These are phyloP conservation scores for Calyptommatus sinebrachiatus DNA, from an alignment of 2,113 vertebrate genomes.

Conservation along the genomic window DNA sequence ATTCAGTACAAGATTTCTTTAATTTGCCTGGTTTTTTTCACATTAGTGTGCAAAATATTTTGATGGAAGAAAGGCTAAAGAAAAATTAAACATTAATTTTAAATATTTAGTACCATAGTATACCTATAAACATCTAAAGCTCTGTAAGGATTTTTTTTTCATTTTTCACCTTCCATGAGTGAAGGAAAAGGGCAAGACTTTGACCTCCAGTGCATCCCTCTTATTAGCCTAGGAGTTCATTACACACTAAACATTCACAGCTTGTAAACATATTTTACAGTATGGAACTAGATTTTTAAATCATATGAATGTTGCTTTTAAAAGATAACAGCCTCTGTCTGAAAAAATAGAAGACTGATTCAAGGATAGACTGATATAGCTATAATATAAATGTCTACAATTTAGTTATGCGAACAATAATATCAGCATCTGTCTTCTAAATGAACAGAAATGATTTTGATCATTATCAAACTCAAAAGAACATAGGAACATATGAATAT, in stretches of 20 bases:
- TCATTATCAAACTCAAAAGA: no score
- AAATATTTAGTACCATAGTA: background rate
- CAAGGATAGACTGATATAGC: background rate
- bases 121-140: background rate
- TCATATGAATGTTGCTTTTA: background rate
- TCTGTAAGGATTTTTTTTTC: background rate
- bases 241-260: background rate
- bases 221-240: background rate
- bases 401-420: no score
- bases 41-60: no score
- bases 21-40: no score
- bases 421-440: no score
- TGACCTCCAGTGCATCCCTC: no score
- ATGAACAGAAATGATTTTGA: no score
- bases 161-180: no score
- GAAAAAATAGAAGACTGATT: background rate
- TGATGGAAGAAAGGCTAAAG: no score
- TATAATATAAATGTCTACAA: background rate
- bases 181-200: no score
- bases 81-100: background rate
- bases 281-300: background rate
- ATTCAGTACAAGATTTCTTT: no score
- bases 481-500: no score
- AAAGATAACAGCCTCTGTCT: background rate
- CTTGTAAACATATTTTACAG: background rate